Base-by-base conservation (phyloP, 2,113 vertebrate species). In the Erinaceus europaeus region DNA sequence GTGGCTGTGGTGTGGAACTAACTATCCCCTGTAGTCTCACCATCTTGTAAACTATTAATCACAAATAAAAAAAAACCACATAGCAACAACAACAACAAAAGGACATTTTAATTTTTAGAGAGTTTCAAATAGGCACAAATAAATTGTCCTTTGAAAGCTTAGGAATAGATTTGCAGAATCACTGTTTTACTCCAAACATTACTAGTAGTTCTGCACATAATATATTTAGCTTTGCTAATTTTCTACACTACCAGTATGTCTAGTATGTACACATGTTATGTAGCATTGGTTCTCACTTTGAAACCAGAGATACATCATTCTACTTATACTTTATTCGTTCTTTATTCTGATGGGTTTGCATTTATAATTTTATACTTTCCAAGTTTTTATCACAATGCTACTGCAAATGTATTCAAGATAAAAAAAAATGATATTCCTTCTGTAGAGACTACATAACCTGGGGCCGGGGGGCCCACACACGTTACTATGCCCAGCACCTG, bases 51-150 rank as follows among this genome's bases (percentile, higher is more conserved):
- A n/a, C n/a, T n/a, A n/a, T n/a, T n/a, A n/a, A n/a, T n/a, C n/a
- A n/a, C n/a, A n/a, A n/a, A n/a, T n/a, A n/a, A n/a, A n/a, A n/a
- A n/a, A n/a, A n/a, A n/a, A n/a, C n/a, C n/a, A n/a, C n/a, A n/a
- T n/a, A n/a, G n/a, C n/a, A n/a, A n/a, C n/a, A n/a, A n/a, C n/a
- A n/a, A n/a, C n/a, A n/a, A n/a, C n/a, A n/a, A n/a, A n/a, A n/a
- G 17, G 29, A 3, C 12, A 25, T 62, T 42, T 65, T 64, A 50
- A 27, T 67, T 91, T 93, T 90, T 85, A 34, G 78, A 78, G 80
- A 23, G 25, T 74, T 87, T 87, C 80, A 46, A 25, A 59, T 62
- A 52, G 21, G 2, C 50, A 53, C 77, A 80, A n/a, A 27, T 21
- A 83, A 83, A 78, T 79, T 79, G 73, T 20, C 10, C 62, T 72